A percentile compares a stretch with the other conserved stretches of the same genome.
Evolutionary conservation across 1,140 invertebrate genomes (phyloP).

Genomic region (Hycleus cichorii): DNA sequence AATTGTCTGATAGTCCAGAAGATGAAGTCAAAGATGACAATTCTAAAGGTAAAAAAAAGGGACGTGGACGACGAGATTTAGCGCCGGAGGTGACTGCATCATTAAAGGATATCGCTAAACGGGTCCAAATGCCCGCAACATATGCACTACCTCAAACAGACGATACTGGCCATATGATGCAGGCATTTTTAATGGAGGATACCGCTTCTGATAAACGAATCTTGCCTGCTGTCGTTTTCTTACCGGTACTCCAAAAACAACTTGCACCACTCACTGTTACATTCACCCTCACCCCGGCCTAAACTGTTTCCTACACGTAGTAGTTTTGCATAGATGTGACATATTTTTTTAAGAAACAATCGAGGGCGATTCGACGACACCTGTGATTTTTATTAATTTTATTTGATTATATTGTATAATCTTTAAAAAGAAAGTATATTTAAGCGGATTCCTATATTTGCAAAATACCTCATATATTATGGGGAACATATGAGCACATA

Average conservation of each 20-base stretch:
- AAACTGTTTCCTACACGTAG: conserved; percentile 33
- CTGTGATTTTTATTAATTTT: conserved; percentile 43
- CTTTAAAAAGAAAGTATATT: conserved; percentile 34
- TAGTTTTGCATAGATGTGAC: conserved; percentile 28
- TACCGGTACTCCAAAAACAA: conserved; percentile 80
- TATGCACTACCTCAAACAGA: conserved; percentile 49
- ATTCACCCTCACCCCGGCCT: conserved; percentile 86
- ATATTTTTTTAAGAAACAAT: conserved; percentile 39
- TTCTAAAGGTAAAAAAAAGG: conserved; percentile 36
- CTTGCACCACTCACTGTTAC: conserved; percentile 75
- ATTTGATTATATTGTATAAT: conserved; percentile 39
- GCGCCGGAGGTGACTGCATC: conserved; percentile 39
- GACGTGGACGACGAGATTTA: conserved; percentile 37
- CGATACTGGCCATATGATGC: conserved; percentile 54
- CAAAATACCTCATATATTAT: conserved; percentile 40
- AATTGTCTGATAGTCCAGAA: conserved; percentile 23
- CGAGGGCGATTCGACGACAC: conserved; percentile 41
- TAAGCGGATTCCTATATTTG: conserved; percentile 43
- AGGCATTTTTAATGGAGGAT: conserved; percentile 76
- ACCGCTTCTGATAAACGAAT: conserved; percentile 45
- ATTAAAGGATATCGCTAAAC: conserved; percentile 49
- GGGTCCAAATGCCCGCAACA: conserved; percentile 49
- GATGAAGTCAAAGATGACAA: conserved; percentile 37
- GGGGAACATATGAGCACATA: conserved; percentile 40
- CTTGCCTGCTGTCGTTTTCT: conserved; percentile 82